Evolutionary conservation across 2,888 invertebrate genomes (phyloP), one percentile per base, ranked within the genome.

Genomic region (Cephus spinipes): DNA sequence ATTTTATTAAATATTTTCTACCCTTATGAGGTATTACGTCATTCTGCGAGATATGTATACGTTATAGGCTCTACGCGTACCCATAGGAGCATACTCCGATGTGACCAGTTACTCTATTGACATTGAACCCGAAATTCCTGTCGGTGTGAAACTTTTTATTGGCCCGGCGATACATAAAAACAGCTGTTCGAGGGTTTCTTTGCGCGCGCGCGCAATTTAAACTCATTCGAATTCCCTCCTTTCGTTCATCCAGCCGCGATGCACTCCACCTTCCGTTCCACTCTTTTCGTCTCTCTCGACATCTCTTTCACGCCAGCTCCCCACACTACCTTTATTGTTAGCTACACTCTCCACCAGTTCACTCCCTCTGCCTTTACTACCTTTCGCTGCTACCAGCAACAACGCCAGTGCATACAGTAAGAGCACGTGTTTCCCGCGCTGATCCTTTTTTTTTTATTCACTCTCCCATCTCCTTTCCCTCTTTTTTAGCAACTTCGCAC

Each of bases 221-320:
- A 32, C 33, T 71, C 71, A 79, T 80, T 81, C 82, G 80, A 84
- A 86, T 79, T 80, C 73, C 77, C 80, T 81, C 79, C 82, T 85
- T 85, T 82, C 36, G 69, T 36, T 55, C 35, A 23, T 32, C n/a
- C 34, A 32, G 30, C 55, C 31, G 2, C 73, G 68, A 77, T 55
- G 23, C 55, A 55, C 55, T 55, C 40, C 76, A 69, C 73, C 77
- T 74, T 77, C 30, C 30, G 71, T 30, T 23, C 12, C 30, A 71
- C 71, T 33, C 71, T 33, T 71, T 33, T 31, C 71, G 71, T 33
- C 71, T 71, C 71, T 33, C 71, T 33, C 31, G 12, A 71, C 12
- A 71, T 33, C 71, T 71, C 71, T 33, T 71, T 71, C 71, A 9
- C 23, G 6, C 71, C 71, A 11, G 12, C 15, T 30, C 71, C 31